phyloP scores from a whole-genome alignment of 2,888 invertebrate species.

The Sphecodes monilicornis region DNA sequence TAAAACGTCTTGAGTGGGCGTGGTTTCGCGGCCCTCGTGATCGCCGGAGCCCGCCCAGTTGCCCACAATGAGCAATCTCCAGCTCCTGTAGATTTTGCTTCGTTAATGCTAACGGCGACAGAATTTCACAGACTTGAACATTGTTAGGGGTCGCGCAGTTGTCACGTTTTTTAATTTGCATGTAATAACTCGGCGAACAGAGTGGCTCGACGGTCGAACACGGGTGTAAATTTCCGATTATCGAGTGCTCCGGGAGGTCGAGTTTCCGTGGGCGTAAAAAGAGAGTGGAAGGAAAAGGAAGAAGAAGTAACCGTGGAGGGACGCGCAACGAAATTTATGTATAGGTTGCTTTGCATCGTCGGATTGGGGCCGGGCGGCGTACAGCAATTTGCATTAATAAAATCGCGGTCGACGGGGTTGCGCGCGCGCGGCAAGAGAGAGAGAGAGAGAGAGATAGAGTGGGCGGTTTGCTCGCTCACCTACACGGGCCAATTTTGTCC shows the following conservation, averaged over 20 bases:
- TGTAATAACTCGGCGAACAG: background rate
- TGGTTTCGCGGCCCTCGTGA: too few species aligned
- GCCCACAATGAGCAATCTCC: too few species aligned
- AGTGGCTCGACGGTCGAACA: background rate
- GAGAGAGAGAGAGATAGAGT: background rate
- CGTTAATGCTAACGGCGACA: too few species aligned
- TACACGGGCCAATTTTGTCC: slow-evolving; percentile 56
- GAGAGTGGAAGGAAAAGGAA: background rate
- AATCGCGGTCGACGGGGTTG: slow-evolving; percentile 36
- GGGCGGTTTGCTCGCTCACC: slow-evolving; percentile 1
- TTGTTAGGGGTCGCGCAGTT: background rate
- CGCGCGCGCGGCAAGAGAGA: background rate
- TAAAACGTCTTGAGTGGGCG: too few species aligned
- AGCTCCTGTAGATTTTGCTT: too few species aligned
- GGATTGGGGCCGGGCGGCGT: slow-evolving; percentile 19
- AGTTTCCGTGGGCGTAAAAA: background rate
- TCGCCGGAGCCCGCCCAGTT: too few species aligned
- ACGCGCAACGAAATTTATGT: slow-evolving; percentile 45
- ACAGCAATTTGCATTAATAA: slow-evolving; percentile 61
- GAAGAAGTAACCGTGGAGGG: background rate
- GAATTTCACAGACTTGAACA: background rate
- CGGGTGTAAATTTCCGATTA: slow-evolving; percentile 13
- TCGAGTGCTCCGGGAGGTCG: background rate
- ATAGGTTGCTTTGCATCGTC: slow-evolving; percentile 38
- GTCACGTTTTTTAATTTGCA: slow-evolving; percentile 1